phyloP scores from a whole-genome alignment of 2,797 vertebrate genomes.

The Scyliorhinus canicula region DNA sequence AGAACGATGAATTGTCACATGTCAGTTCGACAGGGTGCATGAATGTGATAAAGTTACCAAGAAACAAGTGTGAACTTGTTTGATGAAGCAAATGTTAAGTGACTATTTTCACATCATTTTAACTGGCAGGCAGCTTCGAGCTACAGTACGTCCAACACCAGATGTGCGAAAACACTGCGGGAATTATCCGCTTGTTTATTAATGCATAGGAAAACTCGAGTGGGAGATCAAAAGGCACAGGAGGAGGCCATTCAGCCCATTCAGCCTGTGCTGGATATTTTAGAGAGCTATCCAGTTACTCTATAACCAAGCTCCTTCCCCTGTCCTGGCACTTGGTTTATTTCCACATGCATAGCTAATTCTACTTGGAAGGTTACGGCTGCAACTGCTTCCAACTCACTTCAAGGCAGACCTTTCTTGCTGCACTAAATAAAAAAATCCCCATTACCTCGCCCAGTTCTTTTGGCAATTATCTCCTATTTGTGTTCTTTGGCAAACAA shows the following conservation, averaged over 20 bases:
- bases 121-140: not conserved
- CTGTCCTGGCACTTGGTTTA: too few relatives aligned
- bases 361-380: not conserved
- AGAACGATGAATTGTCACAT: not conserved
- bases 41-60: not conserved
- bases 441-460: not conserved
- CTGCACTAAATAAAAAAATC: not conserved
- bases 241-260: not conserved
- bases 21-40: not conserved
- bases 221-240: too few relatives aligned
- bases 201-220: too few relatives aligned
- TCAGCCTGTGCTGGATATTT: not conserved
- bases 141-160: not conserved
- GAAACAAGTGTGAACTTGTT: not conserved
- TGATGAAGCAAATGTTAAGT: not conserved
- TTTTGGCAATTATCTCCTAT: too few relatives aligned
- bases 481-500: not conserved
- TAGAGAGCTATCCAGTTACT: not conserved
- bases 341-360: too few relatives aligned
- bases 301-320: not conserved
- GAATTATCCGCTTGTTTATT: too few relatives aligned
- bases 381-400: not conserved
- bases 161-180: not conserved
- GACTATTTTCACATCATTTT: not conserved
- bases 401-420: not conserved